Conservation (phyloP, 1,140 invertebrate genomes). For the Ceratina japonica region DNA sequence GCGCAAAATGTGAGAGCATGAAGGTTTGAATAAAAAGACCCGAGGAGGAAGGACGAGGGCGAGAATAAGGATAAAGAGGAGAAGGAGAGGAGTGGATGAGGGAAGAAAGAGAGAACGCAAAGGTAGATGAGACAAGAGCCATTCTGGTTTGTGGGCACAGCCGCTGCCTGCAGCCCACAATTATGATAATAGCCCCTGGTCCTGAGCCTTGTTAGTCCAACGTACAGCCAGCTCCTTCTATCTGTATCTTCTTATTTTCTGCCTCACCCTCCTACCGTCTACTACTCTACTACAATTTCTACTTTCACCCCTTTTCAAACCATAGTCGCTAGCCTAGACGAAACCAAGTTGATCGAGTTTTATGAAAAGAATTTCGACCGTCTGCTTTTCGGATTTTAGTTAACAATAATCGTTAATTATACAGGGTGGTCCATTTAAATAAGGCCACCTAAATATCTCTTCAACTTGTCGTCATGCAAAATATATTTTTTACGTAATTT, state of each 20-base stretch:
- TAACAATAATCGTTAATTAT: too few relatives aligned
- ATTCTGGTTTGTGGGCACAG: constrained; percentile 80
- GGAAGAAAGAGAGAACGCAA: constrained; percentile 58
- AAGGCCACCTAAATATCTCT: too few relatives aligned
- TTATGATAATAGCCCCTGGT: constrained; percentile 78
- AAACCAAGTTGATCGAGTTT: constrained; percentile 47
- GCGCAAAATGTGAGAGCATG: constrained; percentile 47
- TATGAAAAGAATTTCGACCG: neutral
- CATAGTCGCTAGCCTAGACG: constrained; percentile 45
- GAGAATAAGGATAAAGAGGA: neutral
- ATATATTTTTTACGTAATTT: too few relatives aligned
- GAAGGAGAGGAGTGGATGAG: constrained; percentile 22
- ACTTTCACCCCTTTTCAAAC: constrained; percentile 51
- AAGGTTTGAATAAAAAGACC: constrained; percentile 43
- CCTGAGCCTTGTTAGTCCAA: constrained; percentile 78
- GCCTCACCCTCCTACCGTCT: constrained; percentile 27
- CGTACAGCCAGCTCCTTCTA: constrained; percentile 74
- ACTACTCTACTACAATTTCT: constrained; percentile 46
- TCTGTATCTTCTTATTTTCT: constrained; percentile 70
- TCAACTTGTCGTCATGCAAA: too few relatives aligned
- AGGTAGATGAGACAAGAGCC: constrained; percentile 75
- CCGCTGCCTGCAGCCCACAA: constrained; percentile 78
- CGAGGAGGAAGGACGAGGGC: constrained; percentile 22
- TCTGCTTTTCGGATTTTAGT: too few relatives aligned
- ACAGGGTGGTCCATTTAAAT: too few relatives aligned